Base-by-base conservation (phyloP, 2,888 invertebrate genomes). In the Lycophotia porphyrea region DNA sequence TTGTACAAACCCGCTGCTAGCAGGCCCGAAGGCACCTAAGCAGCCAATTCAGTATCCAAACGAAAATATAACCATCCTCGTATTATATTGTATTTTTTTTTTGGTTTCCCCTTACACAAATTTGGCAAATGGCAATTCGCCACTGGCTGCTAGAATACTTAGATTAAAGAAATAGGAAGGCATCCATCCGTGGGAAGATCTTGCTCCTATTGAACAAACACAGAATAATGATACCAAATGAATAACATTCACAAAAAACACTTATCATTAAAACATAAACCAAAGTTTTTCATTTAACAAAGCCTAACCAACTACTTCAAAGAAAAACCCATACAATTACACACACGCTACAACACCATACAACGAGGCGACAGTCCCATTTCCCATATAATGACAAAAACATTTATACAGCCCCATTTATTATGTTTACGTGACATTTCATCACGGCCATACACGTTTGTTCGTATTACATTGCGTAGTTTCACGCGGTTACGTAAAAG, bases 341-440 rank as follows among this genome's bases (percentile, higher is more conserved):
- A 63, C 11, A 55, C 52, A 36, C 36, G 66, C 78, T 27, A 64
- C 9, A 58, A 13, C 58, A 44, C 39, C 44, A 63, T 64, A 52
- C 60, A 76, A 27, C 24, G 24, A 49, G 13, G 52, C 44, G 61
- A 73, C 31, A 66, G 49, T 67, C 61, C 47, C 61, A 44, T 47
- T 55, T 27, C 63, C 63, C 63, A 36, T 61, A 1, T 18, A 67
- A 73, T 66, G n/a, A 61, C 58, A 36, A 13, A 63, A 36, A 34
- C 55, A 61, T 72, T 72, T 15, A 34, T 60, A 27, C 44, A 24
- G n/a, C 27, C 31, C 63, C 52, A 75, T 83, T 83, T 71, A 74
- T 67, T 66, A 31, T 80, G 74, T 80, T 85, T 77, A 71, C 73
- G 63, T 70, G 86, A 86, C 86, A 82, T 84, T 80, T 64, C 58